Percentiles rank a stretch among this genome's conserved stretches.
These are phyloP conservation scores for Pogonomyrmex barbatus DNA, from an alignment of 1,140 invertebrate species.

Conservation along the genomic window DNA sequence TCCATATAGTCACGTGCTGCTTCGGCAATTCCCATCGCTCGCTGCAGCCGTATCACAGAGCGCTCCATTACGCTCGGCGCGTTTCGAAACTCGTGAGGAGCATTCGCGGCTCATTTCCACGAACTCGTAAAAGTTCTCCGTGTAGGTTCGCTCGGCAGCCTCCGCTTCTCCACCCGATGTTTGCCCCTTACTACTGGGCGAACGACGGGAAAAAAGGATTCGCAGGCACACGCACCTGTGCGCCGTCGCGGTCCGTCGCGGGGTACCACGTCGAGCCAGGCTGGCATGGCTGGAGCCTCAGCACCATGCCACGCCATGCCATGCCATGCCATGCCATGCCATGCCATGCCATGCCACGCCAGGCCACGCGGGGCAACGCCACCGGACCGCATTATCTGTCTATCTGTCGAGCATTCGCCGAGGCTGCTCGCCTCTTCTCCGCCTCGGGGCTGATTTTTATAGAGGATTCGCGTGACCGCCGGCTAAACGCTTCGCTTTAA, in stretches of 20 bases:
- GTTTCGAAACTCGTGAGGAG: conserved; percentile 24
- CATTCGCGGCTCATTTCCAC: conserved; percentile 55
- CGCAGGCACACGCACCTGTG: conserved; percentile 78
- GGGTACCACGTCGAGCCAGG: conserved; percentile 39
- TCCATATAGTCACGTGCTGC: conserved; percentile 30
- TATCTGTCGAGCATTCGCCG: conserved; percentile 70
- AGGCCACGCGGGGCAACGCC: conserved; percentile 43
- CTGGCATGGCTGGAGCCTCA: conserved; percentile 26
- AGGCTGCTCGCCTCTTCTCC: conserved; percentile 44
- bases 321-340: conserved; percentile 26
- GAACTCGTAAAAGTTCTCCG: conserved; percentile 69
- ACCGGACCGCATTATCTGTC: conserved; percentile 75
- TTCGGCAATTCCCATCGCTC: conserved; percentile 11
- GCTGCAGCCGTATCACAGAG: background rate
- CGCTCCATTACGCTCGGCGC: conserved; percentile 33
- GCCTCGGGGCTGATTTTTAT: conserved; percentile 78
- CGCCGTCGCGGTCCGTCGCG: conserved; percentile 40
- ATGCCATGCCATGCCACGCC: conserved; percentile 35
- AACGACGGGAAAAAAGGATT: conserved; percentile 59
- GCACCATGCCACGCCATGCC: conserved; percentile 28
- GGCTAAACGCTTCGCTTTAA: conserved; percentile 79
- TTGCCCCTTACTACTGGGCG: conserved; percentile 37
- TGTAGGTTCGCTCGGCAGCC: background rate
- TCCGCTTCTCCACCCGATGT: conserved; percentile 17
- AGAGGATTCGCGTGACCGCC: conserved; percentile 80